Conservation (phyloP, 2,888 invertebrate species). For the Melanotus villosus region DNA sequence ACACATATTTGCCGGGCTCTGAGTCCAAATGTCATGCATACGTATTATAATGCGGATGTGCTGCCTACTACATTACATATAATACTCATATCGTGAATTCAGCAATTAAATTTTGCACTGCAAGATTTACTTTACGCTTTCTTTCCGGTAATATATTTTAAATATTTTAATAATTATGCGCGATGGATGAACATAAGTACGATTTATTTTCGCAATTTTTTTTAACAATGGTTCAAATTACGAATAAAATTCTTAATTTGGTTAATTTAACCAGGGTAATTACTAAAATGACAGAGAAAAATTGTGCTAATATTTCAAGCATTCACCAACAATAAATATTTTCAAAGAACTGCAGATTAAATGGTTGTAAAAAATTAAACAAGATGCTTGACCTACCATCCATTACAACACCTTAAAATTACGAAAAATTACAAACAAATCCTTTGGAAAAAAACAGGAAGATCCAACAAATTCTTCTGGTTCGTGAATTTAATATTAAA, state of each 20-base stretch:
- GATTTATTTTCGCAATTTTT: neutral
- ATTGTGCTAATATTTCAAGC: too few relatives aligned
- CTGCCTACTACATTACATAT: slow-evolving; percentile 5
- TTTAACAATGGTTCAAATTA: neutral
- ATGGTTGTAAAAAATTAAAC: too few relatives aligned
- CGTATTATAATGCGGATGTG: slow-evolving; percentile 38
- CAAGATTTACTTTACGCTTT: slow-evolving; percentile 33
- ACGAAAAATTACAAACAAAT: too few relatives aligned
- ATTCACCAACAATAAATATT: too few relatives aligned
- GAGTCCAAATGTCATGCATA: slow-evolving; percentile 51
- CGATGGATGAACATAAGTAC: neutral
- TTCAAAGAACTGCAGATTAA: too few relatives aligned
- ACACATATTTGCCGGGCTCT: slow-evolving; percentile 53
- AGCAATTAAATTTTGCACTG: slow-evolving; percentile 22
- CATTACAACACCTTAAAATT: too few relatives aligned
- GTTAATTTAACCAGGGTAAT: neutral
- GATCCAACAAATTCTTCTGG: too few relatives aligned
- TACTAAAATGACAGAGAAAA: too few relatives aligned
- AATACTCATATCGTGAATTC: slow-evolving; percentile 17
- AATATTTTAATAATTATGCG: slow-evolving; percentile 18
- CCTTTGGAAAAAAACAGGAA: too few relatives aligned
- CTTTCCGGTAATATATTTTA: slow-evolving; percentile 27
- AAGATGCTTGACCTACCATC: too few relatives aligned
- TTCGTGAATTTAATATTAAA: too few relatives aligned
- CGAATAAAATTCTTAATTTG: neutral